Evolutionary conservation across 2,797 vertebrate species (phyloP), one percentile per base, ranked within the genome.

Genomic region (Buceros bicornis): DNA sequence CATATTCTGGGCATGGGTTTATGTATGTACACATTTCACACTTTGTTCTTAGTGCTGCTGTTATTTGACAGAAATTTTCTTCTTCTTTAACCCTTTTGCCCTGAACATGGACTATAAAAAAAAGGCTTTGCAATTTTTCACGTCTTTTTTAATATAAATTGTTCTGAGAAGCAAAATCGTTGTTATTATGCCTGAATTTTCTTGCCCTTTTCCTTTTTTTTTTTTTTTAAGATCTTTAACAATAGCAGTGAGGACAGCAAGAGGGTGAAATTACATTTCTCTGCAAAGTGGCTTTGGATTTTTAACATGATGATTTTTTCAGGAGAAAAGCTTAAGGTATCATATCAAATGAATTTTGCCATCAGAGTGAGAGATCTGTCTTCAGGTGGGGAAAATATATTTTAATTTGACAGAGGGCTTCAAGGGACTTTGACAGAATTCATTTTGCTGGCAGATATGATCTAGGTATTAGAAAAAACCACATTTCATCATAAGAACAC

Each of bases 381-480:
- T 96, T 84, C 82, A 88, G 79, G 71, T 54, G 60, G 69, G 79
- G 77, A 66, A 47, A 53, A 82, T 82, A 92, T 21, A 74, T 95
- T 92, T 96, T 91, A 94, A 96, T 95, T 96, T 97, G 96, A 97
- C 94, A 94, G 95, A 82, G 31, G 53, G 72, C 89, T 97, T 97
- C 43, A 18, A 93, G 87, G 90, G 95, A 80, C 90, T 95, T 85
- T 85, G 97, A 96, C 93, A 95, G 97, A 95, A 95, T 90, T 96
- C 96, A 72, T 97, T 97, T 93, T 96, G 87, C 89, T 79, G 93
- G 91, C 61, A 86, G 91, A 89, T 70, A 69, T 53, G 81, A 97
- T 96, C 90, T 91, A 77, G 88, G 84, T 58, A 86, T 84, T 74
- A 93, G 94, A 85, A 91, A 93, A 95, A 87, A 95, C 17, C 62